phyloP scores from a whole-genome alignment of 1,140 invertebrate genomes.

The Pteromalus puparum region DNA sequence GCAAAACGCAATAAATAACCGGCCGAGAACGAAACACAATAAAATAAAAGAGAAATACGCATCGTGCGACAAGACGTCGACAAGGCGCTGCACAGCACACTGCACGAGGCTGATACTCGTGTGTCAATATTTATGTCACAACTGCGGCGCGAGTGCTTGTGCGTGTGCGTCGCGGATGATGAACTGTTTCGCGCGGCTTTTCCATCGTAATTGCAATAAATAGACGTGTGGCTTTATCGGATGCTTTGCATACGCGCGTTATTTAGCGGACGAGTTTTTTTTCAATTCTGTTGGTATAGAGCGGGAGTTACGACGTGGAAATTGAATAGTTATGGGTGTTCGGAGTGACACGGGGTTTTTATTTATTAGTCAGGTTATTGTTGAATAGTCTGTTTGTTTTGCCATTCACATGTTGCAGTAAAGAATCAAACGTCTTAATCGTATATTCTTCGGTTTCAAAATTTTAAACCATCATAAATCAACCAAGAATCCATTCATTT shows the following conservation, averaged over 20 bases:
- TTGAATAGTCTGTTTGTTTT: no score
- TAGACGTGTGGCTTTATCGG: neutral
- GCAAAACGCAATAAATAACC: slow-evolving; percentile 11
- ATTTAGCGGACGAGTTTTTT: neutral
- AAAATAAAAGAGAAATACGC: neutral
- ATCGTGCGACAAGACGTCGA: slow-evolving; percentile 18
- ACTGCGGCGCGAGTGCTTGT: neutral
- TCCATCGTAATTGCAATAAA: slow-evolving; percentile 6
- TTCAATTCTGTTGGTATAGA: neutral
- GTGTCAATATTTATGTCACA: slow-evolving; percentile 47
- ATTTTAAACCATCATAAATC: no score
- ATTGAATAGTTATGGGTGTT: neutral
- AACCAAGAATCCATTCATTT: no score
- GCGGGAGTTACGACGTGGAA: no score
- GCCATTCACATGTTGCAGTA: no score
- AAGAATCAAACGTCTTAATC: no score
- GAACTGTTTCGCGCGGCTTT: slow-evolving; percentile 7
- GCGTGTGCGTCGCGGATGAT: slow-evolving; percentile 10
- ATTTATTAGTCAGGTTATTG: neutral
- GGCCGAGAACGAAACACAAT: neutral
- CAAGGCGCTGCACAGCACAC: neutral
- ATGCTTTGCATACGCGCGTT: neutral
- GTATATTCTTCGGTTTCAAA: no score
- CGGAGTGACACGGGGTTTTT: neutral
- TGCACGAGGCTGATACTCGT: neutral